These are phyloP conservation scores for Lepidochrysops patricia DNA, from an alignment of 2,888 invertebrate species.

Conservation along the genomic window DNA sequence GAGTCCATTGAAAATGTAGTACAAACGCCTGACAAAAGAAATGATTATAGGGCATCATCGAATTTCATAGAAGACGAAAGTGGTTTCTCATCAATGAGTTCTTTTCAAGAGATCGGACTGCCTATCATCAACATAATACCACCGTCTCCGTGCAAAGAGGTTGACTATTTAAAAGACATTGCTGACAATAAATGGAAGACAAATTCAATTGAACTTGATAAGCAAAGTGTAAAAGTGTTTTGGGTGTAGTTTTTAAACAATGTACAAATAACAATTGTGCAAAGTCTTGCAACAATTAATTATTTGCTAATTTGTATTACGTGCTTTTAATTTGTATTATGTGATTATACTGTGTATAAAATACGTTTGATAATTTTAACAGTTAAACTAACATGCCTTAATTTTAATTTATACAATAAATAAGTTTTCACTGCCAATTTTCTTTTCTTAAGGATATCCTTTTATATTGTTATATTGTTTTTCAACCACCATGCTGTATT, in stretches of 20 bases:
- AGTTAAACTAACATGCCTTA: conserved; percentile 12
- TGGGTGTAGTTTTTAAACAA: conserved; percentile 47
- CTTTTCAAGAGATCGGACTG: conserved; percentile 87
- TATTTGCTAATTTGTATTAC: conserved; percentile 11
- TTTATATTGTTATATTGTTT: no score
- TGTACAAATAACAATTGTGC: conserved; percentile 14
- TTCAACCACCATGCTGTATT: no score
- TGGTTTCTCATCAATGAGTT: conserved; percentile 89
- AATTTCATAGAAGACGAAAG: conserved; percentile 83
- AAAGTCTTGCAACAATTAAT: conserved; percentile 13
- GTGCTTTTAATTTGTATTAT: conserved; percentile 12
- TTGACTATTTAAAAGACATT: conserved; percentile 47
- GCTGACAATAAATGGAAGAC: conserved; percentile 53
- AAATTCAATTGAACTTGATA: conserved; percentile 46
- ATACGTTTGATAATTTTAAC: conserved; percentile 6
- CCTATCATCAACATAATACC: conserved; percentile 73
- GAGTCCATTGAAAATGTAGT: conserved; percentile 28
- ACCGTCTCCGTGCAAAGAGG: conserved; percentile 61
- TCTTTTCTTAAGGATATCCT: neutral
- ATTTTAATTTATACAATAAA: conserved; percentile 7
- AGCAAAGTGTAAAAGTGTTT: conserved; percentile 62
- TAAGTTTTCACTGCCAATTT: conserved; percentile 5
- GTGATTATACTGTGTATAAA: conserved; percentile 7
- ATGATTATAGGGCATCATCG: conserved; percentile 44
- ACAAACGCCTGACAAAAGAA: conserved; percentile 39